Evolutionary conservation across 2,113 vertebrate genomes (phyloP), one percentile per base, ranked within the genome.

Genomic region (Gymnarchus niloticus): DNA sequence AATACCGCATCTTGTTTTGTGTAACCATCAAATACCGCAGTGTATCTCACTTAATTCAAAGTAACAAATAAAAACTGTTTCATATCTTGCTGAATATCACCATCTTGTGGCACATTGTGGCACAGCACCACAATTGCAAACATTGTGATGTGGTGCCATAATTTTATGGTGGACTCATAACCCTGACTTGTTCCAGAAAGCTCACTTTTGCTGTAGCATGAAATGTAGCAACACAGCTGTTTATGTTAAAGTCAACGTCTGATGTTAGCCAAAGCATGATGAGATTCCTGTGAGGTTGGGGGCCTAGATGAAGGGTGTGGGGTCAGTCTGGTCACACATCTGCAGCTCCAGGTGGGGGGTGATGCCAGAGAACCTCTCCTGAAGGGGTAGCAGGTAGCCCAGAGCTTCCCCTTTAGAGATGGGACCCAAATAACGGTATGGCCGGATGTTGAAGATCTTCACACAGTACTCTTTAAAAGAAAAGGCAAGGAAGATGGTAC

Each of bases 281-380:
- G 65, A 5, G 10, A 73, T 41, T 41, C 14, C 28, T 19, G 65
- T 3, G 76, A 48, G 76, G 91, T 8, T 90, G 91, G 23, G 92
- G 33, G 23, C 25, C 93, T 87, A 93, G n/a, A 93, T 90, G 73
- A 92, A 93, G 51, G 87, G 86, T 1, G 92, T 88, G 21, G 93
- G 91, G 90, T 93, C 91, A 8, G 87, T 86, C 51, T 83, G 84
- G 23, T 93, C 92, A 85, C 92, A 92, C 91, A 92, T 92, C 83
- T 91, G 92, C 54, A 93, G 87, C 83, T 92, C 88, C 88, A 93
- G 46, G 85, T 94, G 92, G 33, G 92, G 92, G 25, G 93, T 91
- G 89, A 94, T 92, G 49, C 93, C 92, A 3, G 91, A 85, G 86
- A 92, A 91, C 2, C 81, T 83, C 0, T 93, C 92, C 87, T 94